Evolutionary conservation across 2,113 vertebrate species (phyloP).

Genomic region (Atherinomorus stipes): DNA sequence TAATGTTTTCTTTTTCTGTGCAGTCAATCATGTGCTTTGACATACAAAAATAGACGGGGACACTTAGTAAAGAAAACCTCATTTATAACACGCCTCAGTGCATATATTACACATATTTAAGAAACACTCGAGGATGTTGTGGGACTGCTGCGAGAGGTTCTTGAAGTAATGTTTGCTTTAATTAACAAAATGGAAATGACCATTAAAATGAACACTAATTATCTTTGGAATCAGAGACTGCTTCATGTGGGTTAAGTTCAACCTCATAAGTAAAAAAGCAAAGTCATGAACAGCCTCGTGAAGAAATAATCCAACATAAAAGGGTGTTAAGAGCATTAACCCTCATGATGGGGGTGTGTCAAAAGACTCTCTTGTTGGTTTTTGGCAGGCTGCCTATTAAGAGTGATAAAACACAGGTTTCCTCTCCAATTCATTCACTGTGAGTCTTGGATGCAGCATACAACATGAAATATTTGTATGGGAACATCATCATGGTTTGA

Average conservation of each 20-base stretch:
- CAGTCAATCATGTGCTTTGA: constrained; percentile 83
- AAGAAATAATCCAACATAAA: constrained; percentile 69
- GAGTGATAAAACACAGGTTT: constrained; percentile 81
- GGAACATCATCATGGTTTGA: constrained; percentile 76
- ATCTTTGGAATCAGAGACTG: constrained; percentile 67
- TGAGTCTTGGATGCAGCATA: constrained; percentile 77
- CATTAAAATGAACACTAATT: constrained; percentile 80
- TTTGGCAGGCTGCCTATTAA: constrained; percentile 62
- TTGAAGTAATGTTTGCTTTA: constrained; percentile 79
- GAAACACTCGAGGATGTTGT: constrained; percentile 73
- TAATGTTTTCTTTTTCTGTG: constrained; percentile 78
- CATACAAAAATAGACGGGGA: constrained; percentile 83
- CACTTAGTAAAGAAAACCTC: constrained; percentile 86
- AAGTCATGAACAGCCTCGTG: constrained; percentile 28
- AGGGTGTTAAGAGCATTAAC: constrained; percentile 65
- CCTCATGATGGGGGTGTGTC: constrained; percentile 50
- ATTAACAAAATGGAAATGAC: constrained; percentile 79
- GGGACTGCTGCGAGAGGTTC: constrained; percentile 68
- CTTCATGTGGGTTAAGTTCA: constrained; percentile 37
- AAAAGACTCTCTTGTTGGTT: constrained; percentile 64
- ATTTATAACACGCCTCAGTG: constrained; percentile 78
- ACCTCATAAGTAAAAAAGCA: constrained; percentile 8
- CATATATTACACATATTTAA: constrained; percentile 75
- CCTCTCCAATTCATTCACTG: constrained; percentile 75
- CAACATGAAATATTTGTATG: constrained; percentile 81